These are phyloP conservation scores for Rallus limicola DNA, from an alignment of 2,113 vertebrate species.

Conservation along the genomic window DNA sequence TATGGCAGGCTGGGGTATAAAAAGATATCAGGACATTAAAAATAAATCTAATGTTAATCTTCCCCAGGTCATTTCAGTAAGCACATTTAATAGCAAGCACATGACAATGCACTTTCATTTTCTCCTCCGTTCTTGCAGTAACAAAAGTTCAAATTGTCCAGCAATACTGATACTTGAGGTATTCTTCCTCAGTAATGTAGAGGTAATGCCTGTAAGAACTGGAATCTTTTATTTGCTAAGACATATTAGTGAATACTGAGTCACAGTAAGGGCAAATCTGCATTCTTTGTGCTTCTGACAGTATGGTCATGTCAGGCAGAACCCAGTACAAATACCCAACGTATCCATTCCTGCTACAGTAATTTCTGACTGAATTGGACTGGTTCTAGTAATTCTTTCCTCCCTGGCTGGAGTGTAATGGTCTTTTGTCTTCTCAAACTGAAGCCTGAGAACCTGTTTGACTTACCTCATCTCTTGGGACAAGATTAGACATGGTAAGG, in stretches of 20 bases:
- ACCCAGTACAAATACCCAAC: background rate
- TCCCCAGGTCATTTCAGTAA: background rate
- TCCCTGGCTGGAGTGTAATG: background rate
- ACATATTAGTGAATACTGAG: background rate
- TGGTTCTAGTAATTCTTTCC: background rate
- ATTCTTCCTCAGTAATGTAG: background rate
- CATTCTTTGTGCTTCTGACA: background rate
- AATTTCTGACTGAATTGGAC: background rate
- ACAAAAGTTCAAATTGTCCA: background rate
- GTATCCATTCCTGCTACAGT: background rate
- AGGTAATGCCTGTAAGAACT: background rate
- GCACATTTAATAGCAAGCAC: background rate
- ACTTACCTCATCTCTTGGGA: background rate
- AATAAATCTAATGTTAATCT: background rate
- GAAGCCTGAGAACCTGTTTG: slow-evolving; percentile 1
- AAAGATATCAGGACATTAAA: background rate
- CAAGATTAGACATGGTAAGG: slow-evolving; percentile 30
- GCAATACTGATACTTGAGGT: background rate
- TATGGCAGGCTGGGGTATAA: background rate
- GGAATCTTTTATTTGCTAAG: background rate
- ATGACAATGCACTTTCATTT: background rate
- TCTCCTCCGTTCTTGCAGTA: background rate
- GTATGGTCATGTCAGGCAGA: background rate
- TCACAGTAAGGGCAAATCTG: background rate
- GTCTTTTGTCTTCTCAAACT: background rate